A percentile compares a stretch with the other conserved stretches of the same genome.
These are phyloP conservation scores for Amblyornis subalaris DNA, from an alignment of 2,113 vertebrate species.

Conservation along the genomic window DNA sequence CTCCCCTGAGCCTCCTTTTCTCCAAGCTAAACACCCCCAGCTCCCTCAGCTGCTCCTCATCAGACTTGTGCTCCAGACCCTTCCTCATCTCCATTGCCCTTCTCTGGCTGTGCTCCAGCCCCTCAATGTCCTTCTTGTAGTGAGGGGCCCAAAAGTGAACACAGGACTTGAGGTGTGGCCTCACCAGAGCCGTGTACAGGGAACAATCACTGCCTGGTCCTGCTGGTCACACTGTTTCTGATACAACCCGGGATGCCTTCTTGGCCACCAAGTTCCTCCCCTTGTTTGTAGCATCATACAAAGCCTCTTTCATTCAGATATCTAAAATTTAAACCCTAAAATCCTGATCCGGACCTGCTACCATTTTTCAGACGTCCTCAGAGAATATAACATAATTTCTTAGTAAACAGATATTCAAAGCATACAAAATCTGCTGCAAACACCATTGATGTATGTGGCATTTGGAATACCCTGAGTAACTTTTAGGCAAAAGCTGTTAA, in stretches of 20 bases:
- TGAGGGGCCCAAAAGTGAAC: neutral
- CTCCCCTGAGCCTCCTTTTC: neutral
- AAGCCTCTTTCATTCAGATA: neutral
- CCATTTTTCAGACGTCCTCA: neutral
- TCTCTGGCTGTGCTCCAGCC: rapidly evolving
- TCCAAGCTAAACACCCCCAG: neutral
- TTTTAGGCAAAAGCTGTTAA: neutral
- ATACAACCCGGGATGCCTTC: neutral
- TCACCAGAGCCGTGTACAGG: too few relatives aligned
- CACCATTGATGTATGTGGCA: neutral
- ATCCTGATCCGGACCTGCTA: neutral
- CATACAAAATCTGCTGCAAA: neutral
- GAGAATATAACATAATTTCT: neutral
- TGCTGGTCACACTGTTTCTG: neutral
- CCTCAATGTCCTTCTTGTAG: neutral
- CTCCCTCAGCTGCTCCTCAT: neutral
- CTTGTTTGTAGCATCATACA: neutral
- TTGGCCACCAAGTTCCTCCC: neutral
- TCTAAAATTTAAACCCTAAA: neutral
- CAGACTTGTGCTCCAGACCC: neutral
- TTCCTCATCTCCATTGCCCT: neutral
- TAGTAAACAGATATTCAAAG: neutral
- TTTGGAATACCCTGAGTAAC: neutral
- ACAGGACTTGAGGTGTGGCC: neutral
- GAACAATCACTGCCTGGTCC: neutral